Base-by-base conservation (phyloP, 2,113 vertebrate species). In the Danio rerio region DNA sequence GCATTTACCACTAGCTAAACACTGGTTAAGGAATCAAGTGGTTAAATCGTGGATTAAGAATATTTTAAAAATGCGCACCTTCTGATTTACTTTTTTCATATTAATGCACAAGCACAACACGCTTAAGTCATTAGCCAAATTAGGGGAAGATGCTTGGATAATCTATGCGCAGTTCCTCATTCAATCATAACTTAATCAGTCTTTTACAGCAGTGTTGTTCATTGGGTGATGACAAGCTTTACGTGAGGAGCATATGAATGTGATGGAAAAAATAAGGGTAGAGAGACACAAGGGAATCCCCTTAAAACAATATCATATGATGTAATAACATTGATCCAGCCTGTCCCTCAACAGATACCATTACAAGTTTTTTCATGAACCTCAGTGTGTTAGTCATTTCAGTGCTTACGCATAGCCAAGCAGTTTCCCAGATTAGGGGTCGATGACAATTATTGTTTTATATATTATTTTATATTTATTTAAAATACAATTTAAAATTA, bases 221-320 rank as follows among this genome's bases (percentile, higher is more conserved):
- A 31, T 12, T 61, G 20, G 18, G 20, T 68, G 65, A 10, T n/a
- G 42, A 45, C 9, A 20, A 12, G 5, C 9, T n/a, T 65, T 65
- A 42, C 63, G n/a, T n/a, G 15, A 68, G 42, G 40, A 58, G 83
- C 65, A 81, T 71, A 47, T 55, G 52, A 2, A 72, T 10, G 16
- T 86, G 56, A 16, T 62, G 63, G 45, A 16, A 20, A 40, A 31
- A 31, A 31, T 31, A 3, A 61, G 9, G 4, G 31, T 72, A 43
- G 12, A 40, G 21, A 59, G 20, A n/a, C 55, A 85, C 65, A 73
- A 75, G 83, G 85, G 85, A 82, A 86, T 90, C 88, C 90, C 87
- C 85, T 87, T 88, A 87, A 89, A 85, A 52, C 18, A 78, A 81
- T 21, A 79, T 75, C 69, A 9, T 77, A 53, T 88, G 84, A 88